A percentile compares a stretch with the other conserved stretches of the same genome.
These are phyloP conservation scores for Polypterus bichir DNA, from an alignment of 2,113 vertebrate genomes.

Conservation along the genomic window DNA sequence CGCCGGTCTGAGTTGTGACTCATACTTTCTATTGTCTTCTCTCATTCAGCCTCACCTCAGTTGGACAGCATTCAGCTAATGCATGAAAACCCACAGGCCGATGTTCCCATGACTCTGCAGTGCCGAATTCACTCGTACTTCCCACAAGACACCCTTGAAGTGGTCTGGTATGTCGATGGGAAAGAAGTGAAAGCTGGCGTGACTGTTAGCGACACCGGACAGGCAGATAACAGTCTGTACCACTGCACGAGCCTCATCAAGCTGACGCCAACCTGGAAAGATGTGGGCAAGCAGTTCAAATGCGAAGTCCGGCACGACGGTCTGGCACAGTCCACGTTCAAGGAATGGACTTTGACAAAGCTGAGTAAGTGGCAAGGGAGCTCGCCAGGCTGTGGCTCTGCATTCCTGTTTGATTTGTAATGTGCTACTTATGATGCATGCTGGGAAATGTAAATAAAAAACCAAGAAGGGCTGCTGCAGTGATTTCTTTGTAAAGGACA, in stretches of 20 bases:
- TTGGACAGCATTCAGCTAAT: neutral
- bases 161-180: neutral
- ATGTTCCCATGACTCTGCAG: neutral
- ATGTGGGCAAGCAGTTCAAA: constrained; percentile 6
- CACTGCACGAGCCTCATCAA: constrained; percentile 9
- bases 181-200: neutral
- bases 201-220: neutral
- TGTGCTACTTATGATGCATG: neutral
- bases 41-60: constrained; percentile 6
- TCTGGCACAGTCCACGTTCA: neutral
- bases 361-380: constrained; percentile 6
- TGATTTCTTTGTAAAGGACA: neutral
- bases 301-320: constrained; percentile 12
- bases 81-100: neutral
- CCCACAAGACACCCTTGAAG: constrained; percentile 1
- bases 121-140: constrained; percentile 16
- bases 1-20: neutral
- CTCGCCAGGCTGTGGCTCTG: too few relatives aligned
- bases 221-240: neutral
- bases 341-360: constrained; percentile 1
- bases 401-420: neutral
- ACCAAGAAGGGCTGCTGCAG: neutral
- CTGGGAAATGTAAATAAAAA: neutral
- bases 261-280: neutral
- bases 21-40: neutral